Conservation (phyloP, 2,888 invertebrate species). For the Malthinus seriepunctatus region DNA sequence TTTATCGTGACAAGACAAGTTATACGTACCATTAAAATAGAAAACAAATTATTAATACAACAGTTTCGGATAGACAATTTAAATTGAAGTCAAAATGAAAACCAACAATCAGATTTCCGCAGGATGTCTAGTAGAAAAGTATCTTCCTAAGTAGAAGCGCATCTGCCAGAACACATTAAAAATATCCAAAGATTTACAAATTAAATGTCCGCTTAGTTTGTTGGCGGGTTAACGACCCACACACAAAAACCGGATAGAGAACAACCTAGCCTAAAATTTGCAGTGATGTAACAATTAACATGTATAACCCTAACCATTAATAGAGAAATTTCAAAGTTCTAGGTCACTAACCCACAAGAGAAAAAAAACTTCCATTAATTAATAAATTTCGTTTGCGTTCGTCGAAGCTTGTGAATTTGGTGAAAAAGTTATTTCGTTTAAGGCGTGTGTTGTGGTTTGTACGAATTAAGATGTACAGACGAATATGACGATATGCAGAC, state of each 20-base stretch:
- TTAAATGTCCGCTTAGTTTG: slow-evolving; percentile 24
- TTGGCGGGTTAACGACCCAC: slow-evolving; percentile 23
- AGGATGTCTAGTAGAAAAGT: slow-evolving; percentile 20
- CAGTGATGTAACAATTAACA: slow-evolving; percentile 19
- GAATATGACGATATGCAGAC: no score
- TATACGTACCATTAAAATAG: no score
- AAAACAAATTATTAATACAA: no score
- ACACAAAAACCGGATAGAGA: slow-evolving; percentile 20
- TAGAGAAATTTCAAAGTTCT: slow-evolving; percentile 23
- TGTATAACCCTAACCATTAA: no score
- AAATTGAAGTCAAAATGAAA: background rate
- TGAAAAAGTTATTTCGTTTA: no score
- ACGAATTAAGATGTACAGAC: no score
- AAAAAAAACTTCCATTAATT: no score
- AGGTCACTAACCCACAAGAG: slow-evolving; percentile 26
- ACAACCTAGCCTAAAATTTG: slow-evolving; percentile 18
- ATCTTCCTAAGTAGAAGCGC: slow-evolving; percentile 4
- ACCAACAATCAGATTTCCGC: slow-evolving; percentile 18
- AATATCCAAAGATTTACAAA: slow-evolving; percentile 15
- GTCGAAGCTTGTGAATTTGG: no score
- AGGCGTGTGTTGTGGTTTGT: no score
- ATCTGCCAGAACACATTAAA: slow-evolving; percentile 16
- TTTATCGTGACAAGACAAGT: no score
- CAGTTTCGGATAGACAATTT: no score
- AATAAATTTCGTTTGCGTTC: no score